phyloP scores from a whole-genome alignment of 2,888 invertebrate species.

The Eristalinus aeneus region DNA sequence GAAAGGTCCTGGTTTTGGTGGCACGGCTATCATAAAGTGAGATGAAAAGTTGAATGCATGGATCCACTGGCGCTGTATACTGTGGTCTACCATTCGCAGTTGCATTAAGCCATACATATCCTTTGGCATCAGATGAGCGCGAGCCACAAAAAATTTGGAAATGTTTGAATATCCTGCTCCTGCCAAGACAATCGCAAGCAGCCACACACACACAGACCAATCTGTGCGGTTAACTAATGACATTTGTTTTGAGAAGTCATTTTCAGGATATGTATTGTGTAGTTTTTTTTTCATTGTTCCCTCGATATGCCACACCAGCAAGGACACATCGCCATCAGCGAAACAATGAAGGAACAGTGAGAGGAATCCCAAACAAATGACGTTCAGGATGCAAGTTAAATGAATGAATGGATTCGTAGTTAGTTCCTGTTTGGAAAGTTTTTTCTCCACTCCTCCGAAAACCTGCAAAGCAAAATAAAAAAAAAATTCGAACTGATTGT shows the following conservation, averaged over 20 bases:
- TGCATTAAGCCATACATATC: conserved; percentile 41
- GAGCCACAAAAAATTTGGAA: conserved; percentile 11
- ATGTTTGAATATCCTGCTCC: conserved; percentile 6
- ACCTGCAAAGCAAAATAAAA: background rate
- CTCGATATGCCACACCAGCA: background rate
- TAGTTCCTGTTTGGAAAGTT: conserved; percentile 27
- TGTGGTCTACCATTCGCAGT: conserved; percentile 4
- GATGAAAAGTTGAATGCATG: background rate
- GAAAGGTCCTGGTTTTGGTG: background rate
- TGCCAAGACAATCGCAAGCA: background rate
- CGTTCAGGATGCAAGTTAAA: conserved; percentile 51
- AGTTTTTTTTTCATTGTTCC: background rate
- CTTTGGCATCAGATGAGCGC: background rate
- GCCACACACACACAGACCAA: background rate
- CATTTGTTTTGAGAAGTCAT: conserved; percentile 68
- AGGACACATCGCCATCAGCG: background rate
- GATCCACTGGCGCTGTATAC: background rate
- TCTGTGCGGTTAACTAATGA: conserved; percentile 57
- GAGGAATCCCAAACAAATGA: conserved; percentile 54
- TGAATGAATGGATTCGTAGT: conserved; percentile 47
- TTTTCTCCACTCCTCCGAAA: background rate
- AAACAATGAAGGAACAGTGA: background rate
- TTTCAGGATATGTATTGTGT: conserved; percentile 51
- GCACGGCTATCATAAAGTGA: conserved; percentile 31
- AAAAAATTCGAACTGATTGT: background rate